phyloP scores from a whole-genome alignment of 1,140 invertebrate species.

The Drosophila repleta region DNA sequence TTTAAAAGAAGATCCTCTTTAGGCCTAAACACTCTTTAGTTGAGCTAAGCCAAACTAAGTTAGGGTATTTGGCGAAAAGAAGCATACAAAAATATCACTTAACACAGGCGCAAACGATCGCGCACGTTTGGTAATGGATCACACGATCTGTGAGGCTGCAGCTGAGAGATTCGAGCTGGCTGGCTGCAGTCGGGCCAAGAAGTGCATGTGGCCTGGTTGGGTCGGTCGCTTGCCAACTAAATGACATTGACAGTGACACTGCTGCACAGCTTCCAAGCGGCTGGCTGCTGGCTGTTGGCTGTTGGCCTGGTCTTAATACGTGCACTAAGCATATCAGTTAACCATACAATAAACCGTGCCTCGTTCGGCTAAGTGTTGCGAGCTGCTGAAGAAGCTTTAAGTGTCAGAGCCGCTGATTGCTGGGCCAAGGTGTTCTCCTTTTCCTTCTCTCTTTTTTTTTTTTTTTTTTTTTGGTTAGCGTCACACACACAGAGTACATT shows the following conservation, averaged over 20 bases:
- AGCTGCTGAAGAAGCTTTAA: slow-evolving; percentile 82
- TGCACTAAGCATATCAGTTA: slow-evolving; percentile 81
- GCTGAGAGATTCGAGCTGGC: slow-evolving; percentile 51
- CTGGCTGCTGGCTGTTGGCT: slow-evolving; percentile 3
- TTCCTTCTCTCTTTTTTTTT: not conserved
- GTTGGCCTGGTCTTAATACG: slow-evolving; percentile 68
- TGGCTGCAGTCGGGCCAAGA: slow-evolving; percentile 53
- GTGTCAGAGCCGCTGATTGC: slow-evolving; percentile 77
- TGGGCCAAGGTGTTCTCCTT: slow-evolving; percentile 38
- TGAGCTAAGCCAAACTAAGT: not conserved
- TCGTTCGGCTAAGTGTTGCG: slow-evolving; percentile 75
- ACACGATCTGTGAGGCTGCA: slow-evolving; percentile 66
- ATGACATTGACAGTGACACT: slow-evolving; percentile 82
- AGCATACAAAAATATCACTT: slow-evolving; percentile 63
- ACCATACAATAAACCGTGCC: slow-evolving; percentile 74
- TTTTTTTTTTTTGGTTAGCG: not conserved
- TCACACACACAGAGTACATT: slow-evolving; percentile 8
- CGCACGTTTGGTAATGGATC: slow-evolving; percentile 82
- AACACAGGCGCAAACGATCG: slow-evolving; percentile 81
- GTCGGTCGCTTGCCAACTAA: slow-evolving; percentile 56
- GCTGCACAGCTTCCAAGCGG: slow-evolving; percentile 54
- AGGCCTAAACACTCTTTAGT: too few relatives aligned
- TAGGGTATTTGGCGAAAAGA: slow-evolving; percentile 52
- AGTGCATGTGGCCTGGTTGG: slow-evolving; percentile 56
- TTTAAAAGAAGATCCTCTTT: too few relatives aligned